Evolutionary conservation across 1,140 invertebrate genomes (phyloP).

Genomic region (Olivierus martensii): DNA sequence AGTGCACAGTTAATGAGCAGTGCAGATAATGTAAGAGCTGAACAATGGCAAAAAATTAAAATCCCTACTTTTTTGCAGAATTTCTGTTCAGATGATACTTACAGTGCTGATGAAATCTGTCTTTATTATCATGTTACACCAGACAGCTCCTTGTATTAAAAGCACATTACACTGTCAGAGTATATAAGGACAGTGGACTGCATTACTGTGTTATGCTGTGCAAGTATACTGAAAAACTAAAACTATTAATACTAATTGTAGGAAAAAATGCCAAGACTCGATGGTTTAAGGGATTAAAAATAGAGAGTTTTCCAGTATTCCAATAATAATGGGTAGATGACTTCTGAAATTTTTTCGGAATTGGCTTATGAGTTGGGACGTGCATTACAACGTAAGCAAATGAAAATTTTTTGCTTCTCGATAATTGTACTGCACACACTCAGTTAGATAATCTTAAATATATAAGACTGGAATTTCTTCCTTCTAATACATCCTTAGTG

Average conservation of each 20-base stretch:
- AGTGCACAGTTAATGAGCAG: background rate
- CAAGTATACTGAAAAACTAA: background rate
- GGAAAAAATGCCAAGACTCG: background rate
- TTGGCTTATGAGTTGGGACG: slow-evolving; percentile 18
- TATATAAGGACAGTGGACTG: background rate
- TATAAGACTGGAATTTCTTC: slow-evolving; percentile 17
- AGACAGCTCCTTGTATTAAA: background rate
- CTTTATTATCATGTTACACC: background rate
- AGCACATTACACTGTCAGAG: background rate
- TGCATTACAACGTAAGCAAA: slow-evolving; percentile 3
- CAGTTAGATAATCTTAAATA: slow-evolving; percentile 7
- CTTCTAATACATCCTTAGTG: slow-evolving; percentile 14
- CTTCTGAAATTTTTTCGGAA: slow-evolving; percentile 18
- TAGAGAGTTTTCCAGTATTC: too few species aligned
- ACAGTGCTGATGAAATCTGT: background rate
- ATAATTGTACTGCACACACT: slow-evolving; percentile 22
- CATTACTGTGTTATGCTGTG: background rate
- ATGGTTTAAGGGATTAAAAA: background rate
- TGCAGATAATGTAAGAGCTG: background rate
- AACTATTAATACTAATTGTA: background rate
- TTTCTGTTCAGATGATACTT: background rate
- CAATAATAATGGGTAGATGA: slow-evolving; percentile 20
- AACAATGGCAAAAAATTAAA: background rate
- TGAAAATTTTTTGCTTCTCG: slow-evolving; percentile 20
- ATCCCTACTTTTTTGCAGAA: background rate